These are phyloP conservation scores for Caradrina kadenii DNA, from an alignment of 2,888 invertebrate species.

Conservation along the genomic window DNA sequence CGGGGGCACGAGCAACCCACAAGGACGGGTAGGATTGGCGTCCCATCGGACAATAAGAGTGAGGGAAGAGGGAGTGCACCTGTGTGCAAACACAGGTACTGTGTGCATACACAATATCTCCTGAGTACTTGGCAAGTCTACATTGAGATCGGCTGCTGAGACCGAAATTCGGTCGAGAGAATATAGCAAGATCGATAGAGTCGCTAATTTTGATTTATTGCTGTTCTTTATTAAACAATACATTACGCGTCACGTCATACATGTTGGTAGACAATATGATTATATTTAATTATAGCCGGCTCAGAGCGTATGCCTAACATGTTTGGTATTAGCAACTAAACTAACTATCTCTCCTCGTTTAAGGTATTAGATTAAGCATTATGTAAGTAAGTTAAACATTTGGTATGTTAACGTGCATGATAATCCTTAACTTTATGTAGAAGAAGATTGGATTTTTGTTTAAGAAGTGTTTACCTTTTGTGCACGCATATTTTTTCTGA, in stretches of 20 bases:
- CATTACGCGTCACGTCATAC: slow-evolving; percentile 22
- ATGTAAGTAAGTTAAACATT: background rate
- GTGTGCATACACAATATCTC: background rate
- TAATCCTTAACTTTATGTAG: background rate
- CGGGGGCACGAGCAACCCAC: too few relatives aligned
- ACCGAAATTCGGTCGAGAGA: background rate
- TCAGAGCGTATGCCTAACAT: slow-evolving; percentile 3
- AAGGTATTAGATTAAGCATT: slow-evolving; percentile 8
- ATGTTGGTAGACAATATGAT: slow-evolving; percentile 23
- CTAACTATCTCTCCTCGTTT: slow-evolving; percentile 4
- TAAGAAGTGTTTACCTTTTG: background rate
- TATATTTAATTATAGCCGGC: background rate
- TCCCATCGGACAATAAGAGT: background rate
- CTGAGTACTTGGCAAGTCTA: background rate
- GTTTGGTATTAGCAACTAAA: slow-evolving; percentile 20
- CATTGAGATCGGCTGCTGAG: background rate
- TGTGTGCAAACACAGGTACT: too few relatives aligned
- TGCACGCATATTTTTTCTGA: too few relatives aligned
- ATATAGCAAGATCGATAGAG: background rate
- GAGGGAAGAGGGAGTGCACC: too few relatives aligned
- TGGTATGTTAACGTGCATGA: background rate
- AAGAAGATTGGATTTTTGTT: background rate
- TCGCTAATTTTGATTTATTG: slow-evolving; percentile 47
- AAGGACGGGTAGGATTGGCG: too few relatives aligned
- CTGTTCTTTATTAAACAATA: slow-evolving; percentile 37